Base-by-base conservation (phyloP, 2,888 invertebrate genomes). In the Augochlorella aurata region DNA sequence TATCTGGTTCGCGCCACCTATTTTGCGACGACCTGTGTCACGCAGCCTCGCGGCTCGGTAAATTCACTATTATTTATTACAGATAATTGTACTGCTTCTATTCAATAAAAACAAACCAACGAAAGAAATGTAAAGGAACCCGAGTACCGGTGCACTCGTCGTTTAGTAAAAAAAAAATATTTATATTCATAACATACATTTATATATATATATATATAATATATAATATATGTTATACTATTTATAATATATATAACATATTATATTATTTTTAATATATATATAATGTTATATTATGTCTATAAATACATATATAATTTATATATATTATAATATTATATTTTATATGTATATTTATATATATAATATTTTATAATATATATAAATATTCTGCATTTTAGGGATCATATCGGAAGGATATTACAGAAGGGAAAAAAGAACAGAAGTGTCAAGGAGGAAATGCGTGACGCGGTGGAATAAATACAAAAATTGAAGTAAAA, bases 31-130 rank as follows among this genome's bases (percentile, higher is more conserved):
- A 16, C 49, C 45, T 58, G 54, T 44, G 61, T 74, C 68, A 45
- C 86, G 81, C 74, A 81, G 65, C 76, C 75, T 80, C 66, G 77
- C 75, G 76, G 79, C 79, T 74, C 77, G 74, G 79, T 81, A 74
- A 74, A 81, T 79, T 87, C 79, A 52, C 85, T 87, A 87, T 82
- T 83, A 88, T 85, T 85, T 76, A 88, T 88, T 87, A 88, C 78
- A 84, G 80, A 87, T 89, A 91, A 89, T 90, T 90, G 90, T 90
- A 91, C 90, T 90, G 91, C 89, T 85, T 65, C 44, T 65, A 66
- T 73, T 89, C 38, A 52, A 74, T 85, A 87, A 90, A 86, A 72
- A 77, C 84, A 68, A 82, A 87, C 84, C 79, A 84, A 86, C 73
- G 65, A 84, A 86, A 85, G 85, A 88, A 68, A 84, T 83, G 88